Percentiles rank a stretch among this genome's conserved stretches.
Conservation (phyloP, 2,113 vertebrate species). For the Hucho hucho region DNA sequence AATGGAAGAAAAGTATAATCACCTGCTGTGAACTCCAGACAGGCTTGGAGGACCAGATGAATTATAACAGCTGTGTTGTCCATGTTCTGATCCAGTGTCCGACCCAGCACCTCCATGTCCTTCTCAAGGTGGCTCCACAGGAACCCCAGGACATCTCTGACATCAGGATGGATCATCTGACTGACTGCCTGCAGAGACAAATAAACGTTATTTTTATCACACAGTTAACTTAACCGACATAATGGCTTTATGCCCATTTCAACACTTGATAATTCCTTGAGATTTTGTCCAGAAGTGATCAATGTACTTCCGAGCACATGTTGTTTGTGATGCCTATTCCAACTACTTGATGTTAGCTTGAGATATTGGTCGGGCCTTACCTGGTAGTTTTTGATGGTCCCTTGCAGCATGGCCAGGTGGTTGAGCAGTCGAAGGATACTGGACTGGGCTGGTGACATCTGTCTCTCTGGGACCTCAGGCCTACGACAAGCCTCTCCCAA, state of each 20-base stretch:
- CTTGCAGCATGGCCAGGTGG: conserved; percentile 73
- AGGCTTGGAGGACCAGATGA: conserved; percentile 62
- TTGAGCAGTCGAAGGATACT: conserved; percentile 64
- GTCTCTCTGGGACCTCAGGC: conserved; percentile 68
- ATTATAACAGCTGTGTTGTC: conserved; percentile 60
- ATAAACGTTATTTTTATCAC: background rate
- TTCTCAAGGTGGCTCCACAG: conserved; percentile 68
- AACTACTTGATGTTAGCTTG: background rate
- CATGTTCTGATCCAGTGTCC: conserved; percentile 61
- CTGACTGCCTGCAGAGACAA: conserved; percentile 48
- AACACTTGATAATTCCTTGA: too few species aligned
- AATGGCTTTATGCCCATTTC: too few species aligned
- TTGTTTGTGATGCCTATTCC: too few species aligned
- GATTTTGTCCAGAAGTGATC: too few species aligned
- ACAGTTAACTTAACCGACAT: background rate
- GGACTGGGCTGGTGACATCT: conserved; percentile 53
- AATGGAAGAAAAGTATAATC: background rate
- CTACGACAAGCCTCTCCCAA: conserved; percentile 48
- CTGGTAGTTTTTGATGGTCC: conserved; percentile 31
- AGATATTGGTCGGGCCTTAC: conserved; percentile 41
- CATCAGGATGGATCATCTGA: conserved; percentile 56
- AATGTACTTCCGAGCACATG: too few species aligned
- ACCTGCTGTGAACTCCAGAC: conserved; percentile 43
- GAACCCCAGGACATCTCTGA: conserved; percentile 43
- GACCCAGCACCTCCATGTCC: conserved; percentile 60